These are phyloP conservation scores for Anhinga rufa DNA, from an alignment of 2,113 vertebrate species.

Conservation along the genomic window DNA sequence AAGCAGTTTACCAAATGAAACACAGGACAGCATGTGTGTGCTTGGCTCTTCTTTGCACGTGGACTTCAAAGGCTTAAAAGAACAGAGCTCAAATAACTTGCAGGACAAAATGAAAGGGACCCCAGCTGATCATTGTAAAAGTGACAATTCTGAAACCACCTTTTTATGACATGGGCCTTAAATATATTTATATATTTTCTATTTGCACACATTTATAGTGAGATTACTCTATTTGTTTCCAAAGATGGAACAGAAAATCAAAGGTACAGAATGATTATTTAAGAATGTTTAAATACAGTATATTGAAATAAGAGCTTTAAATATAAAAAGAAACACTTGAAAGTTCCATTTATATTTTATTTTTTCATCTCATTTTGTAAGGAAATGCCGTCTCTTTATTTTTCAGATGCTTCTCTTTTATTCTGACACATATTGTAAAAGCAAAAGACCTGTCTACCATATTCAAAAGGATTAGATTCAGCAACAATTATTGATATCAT, in stretches of 20 bases:
- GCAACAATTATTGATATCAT: not conserved
- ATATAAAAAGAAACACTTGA: slow-evolving; percentile 65
- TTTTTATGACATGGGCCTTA: slow-evolving; percentile 71
- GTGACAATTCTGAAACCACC: slow-evolving; percentile 65
- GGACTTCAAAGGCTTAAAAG: slow-evolving; percentile 33
- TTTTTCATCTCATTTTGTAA: slow-evolving; percentile 76
- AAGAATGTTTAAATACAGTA: slow-evolving; percentile 70
- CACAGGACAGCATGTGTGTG: slow-evolving; percentile 37
- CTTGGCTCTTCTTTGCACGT: slow-evolving; percentile 31
- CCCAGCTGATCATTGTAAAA: not conserved
- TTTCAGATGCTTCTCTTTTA: slow-evolving; percentile 24
- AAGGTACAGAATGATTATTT: slow-evolving; percentile 77
- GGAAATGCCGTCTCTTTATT: slow-evolving; percentile 37
- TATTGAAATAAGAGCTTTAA: slow-evolving; percentile 71
- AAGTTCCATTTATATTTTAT: slow-evolving; percentile 67
- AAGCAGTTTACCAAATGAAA: slow-evolving; percentile 57
- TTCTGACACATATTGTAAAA: slow-evolving; percentile 17
- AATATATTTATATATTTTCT: slow-evolving; percentile 71
- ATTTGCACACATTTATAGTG: slow-evolving; percentile 86
- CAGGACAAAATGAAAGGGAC: slow-evolving; percentile 31
- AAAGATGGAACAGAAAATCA: slow-evolving; percentile 54
- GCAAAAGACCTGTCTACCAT: not conserved
- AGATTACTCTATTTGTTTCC: slow-evolving; percentile 76
- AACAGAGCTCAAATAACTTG: slow-evolving; percentile 37
- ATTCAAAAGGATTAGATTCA: slow-evolving; percentile 7